Evolutionary conservation across 2,888 invertebrate species (phyloP), one percentile per base, ranked within the genome.

Genomic region (Amphipyra tragopoginis): DNA sequence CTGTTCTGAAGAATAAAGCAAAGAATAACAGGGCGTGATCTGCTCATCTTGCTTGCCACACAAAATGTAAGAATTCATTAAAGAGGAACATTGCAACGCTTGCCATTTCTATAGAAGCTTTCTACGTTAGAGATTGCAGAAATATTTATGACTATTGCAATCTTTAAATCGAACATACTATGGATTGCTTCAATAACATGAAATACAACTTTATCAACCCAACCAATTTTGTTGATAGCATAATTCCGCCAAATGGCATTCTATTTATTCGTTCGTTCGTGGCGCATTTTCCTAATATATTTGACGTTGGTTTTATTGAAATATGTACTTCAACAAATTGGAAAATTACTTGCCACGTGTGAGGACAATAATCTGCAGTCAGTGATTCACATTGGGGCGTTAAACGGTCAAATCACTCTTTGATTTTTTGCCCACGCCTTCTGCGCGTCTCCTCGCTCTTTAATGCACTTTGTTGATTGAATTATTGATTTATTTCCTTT

Each of bases 391-490:
- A 71, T 80, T 62, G 51, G 71, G 67, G 56, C 65, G 57, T 53
- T 59, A 60, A 66, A 63, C 59, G 61, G 67, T 61, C 66, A 50
- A 64, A 52, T 59, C 78, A 72, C 73, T 65, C 78, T 62, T 83
- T 83, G 72, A 69, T 69, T 77, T 74, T 75, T 60, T 73, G 56
- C 89, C 90, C 81, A 90, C 91, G 86, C 86, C 65, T 84, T 84
- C 54, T 86, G 75, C 87, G 83, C 80, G 77, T 79, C 77, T 59
- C 60, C 56, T 73, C 53, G 55, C 52, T 55, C 55, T 51, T 61
- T 48, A 15, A 57, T 57, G 55, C 65, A 55, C 51, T 49, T 57
- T 55, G 56, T 57, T 59, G 43, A 60, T 66, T 59, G 50, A 66
- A 44, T 49, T 69, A 55, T 62, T 44, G 34, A 60, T 49, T 55